Evolutionary conservation across 2,113 vertebrate genomes (phyloP).

Genomic region (Climacteris rufus): DNA sequence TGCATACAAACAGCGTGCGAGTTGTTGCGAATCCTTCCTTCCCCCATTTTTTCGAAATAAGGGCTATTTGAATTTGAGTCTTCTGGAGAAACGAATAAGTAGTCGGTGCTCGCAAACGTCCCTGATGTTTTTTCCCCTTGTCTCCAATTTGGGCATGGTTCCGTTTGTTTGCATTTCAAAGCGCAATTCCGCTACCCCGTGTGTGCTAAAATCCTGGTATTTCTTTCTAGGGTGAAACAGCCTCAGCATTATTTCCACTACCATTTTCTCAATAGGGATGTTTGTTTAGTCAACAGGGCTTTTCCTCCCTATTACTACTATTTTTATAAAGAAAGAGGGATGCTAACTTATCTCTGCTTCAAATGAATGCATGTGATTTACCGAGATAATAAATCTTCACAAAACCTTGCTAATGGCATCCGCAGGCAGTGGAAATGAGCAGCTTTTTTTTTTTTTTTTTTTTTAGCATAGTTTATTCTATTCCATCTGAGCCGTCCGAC

Average conservation of each 20-base stretch:
- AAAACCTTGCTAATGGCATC: constrained; percentile 32
- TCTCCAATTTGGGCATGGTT: background rate
- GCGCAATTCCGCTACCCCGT: background rate
- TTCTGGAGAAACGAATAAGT: background rate
- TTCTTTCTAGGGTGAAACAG: background rate
- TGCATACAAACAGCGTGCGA: background rate
- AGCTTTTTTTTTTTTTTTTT: background rate
- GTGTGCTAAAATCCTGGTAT: background rate
- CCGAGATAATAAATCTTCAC: constrained; percentile 35
- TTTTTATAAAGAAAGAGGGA: background rate
- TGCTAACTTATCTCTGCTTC: background rate
- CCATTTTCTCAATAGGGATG: background rate
- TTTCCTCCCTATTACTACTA: background rate
- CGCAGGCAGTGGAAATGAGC: constrained; percentile 15
- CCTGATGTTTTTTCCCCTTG: rapidly evolving
- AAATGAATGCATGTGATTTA: constrained; percentile 17
- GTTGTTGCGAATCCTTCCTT: background rate
- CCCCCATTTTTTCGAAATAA: background rate
- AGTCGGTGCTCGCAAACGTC: background rate
- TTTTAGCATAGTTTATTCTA: background rate
- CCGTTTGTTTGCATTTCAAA: constrained; percentile 24
- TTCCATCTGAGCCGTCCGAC: background rate
- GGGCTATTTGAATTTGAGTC: background rate
- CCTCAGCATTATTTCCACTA: background rate
- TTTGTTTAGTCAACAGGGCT: background rate